A percentile compares a stretch with the other conserved stretches of the same genome.
Evolutionary conservation across 2,113 vertebrate genomes (phyloP).

Genomic region (Halcyon senegalensis): DNA sequence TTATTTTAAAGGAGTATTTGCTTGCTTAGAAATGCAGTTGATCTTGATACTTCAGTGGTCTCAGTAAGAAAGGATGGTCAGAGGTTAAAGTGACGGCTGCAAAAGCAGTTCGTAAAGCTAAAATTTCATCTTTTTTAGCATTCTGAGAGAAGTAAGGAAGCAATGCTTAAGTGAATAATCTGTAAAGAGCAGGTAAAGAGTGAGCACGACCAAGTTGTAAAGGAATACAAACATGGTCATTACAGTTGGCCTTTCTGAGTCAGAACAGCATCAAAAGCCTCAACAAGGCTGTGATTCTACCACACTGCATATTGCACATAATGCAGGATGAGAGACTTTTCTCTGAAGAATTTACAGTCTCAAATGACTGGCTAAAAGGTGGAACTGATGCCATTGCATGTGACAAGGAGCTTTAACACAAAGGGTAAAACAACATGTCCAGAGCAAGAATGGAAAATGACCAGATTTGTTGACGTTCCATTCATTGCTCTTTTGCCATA

Average conservation of each 20-base stretch:
- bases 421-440: neutral
- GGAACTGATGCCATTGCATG: neutral
- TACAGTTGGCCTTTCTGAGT: neutral
- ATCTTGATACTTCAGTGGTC: neutral
- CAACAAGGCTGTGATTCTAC: neutral
- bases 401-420: neutral
- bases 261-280: neutral
- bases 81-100: neutral
- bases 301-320: rapidly evolving
- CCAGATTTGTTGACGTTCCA: neutral
- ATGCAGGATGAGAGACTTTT: neutral
- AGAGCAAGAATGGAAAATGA: neutral
- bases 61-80: neutral
- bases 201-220: neutral
- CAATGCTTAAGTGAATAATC: neutral
- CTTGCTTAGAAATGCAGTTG: neutral
- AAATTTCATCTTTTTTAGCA: neutral
- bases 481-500: neutral
- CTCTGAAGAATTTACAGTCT: neutral
- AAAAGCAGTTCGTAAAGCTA: neutral
- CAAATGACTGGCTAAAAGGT: neutral
- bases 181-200: neutral
- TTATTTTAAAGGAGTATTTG: conserved; percentile 18
- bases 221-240: neutral
- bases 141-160: neutral